phyloP scores from a whole-genome alignment of 2,113 vertebrate genomes.

The Hypomesus transpacificus region DNA sequence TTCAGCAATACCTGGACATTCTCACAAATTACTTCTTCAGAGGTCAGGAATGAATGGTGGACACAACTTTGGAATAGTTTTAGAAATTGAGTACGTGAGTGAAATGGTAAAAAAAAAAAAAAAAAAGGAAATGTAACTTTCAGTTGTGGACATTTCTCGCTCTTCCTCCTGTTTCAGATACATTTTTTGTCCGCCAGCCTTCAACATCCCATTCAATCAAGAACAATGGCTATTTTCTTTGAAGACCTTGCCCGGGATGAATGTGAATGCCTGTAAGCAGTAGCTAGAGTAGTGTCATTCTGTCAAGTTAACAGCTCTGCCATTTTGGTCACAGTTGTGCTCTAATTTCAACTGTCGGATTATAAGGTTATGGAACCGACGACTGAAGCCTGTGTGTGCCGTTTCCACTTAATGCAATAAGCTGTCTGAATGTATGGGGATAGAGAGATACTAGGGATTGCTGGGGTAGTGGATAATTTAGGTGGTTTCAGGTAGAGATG shows the following conservation, averaged over 20 bases:
- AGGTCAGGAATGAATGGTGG: constrained; percentile 53
- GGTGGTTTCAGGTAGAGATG: too few species aligned
- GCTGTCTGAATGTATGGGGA: constrained; percentile 56
- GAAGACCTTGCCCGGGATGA: neutral
- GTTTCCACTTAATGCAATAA: constrained; percentile 71
- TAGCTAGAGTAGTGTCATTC: constrained; percentile 36
- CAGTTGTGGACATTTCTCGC: too few species aligned
- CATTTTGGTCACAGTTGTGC: constrained; percentile 37
- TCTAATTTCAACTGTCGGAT: constrained; percentile 50
- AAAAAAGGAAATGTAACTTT: too few species aligned
- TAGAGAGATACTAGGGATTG: constrained; percentile 57
- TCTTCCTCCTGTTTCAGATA: too few species aligned
- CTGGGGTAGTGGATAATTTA: too few species aligned
- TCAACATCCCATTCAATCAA: too few species aligned
- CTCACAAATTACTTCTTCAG: constrained; percentile 3
- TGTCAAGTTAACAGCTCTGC: constrained; percentile 30
- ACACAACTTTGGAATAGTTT: neutral
- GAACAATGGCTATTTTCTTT: too few species aligned
- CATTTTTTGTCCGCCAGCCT: too few species aligned
- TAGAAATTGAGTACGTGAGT: neutral
- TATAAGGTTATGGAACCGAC: constrained; percentile 50
- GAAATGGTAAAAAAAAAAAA: too few species aligned
- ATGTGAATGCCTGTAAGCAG: neutral
- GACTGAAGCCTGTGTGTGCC: constrained; percentile 48
- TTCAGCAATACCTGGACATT: constrained; percentile 63